Evolutionary conservation across 2,797 vertebrate species (phyloP).

Genomic region (Microctenopoma lineatum): DNA sequence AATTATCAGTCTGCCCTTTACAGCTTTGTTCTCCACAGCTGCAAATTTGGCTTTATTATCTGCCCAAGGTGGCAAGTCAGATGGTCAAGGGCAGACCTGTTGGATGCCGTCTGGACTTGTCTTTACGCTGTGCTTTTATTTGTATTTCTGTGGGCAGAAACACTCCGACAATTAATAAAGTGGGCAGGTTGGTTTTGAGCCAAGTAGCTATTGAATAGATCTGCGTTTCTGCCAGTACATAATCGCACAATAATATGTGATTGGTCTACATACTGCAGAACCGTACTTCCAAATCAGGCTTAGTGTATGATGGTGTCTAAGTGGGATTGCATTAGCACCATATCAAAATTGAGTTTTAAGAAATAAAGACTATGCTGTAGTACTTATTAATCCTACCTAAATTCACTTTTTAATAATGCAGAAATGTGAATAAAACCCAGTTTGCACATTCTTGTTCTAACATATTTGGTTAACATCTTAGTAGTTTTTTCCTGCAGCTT

Average conservation of each 20-base stretch:
- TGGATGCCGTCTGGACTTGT: conserved; percentile 1
- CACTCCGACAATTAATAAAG: neutral
- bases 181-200: conserved; percentile 19
- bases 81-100: conserved; percentile 3
- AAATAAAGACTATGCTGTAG: neutral
- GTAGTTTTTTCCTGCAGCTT: conserved; percentile 8
- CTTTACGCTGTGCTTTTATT: conserved; percentile 1
- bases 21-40: conserved; percentile 9
- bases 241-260: neutral
- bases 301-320: no score
- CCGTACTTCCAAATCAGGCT: no score
- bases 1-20: neutral
- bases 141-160: conserved; percentile 10
- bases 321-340: no score
- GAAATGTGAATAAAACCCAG: neutral
- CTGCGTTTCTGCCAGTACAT: conserved; percentile 24
- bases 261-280: no score
- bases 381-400: neutral
- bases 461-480: neutral
- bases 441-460: neutral
- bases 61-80: neutral
- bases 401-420: neutral
- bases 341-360: no score
- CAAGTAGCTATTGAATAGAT: conserved; percentile 16
- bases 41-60: conserved; percentile 3